Conservation (phyloP, 2,113 vertebrate species). For the Oryctolagus cuniculus region mOryCun1.1 NC_091449.1:37015001-37015500, state of each 20-base stretch:
- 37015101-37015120: neutral
- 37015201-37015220: neutral
- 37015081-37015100: neutral
- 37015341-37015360: neutral
- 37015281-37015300: neutral
- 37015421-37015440: neutral
- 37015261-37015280: conserved; percentile 33
- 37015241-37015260: neutral
- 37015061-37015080: neutral
- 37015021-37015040: neutral
- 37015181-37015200: neutral
- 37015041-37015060: neutral
- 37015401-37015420: neutral
- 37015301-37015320: neutral
- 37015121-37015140: neutral
- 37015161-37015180: neutral
- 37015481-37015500: neutral
- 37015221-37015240: neutral
- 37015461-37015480: neutral
- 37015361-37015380: neutral
- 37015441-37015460: neutral
- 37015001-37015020: conserved; percentile 15
- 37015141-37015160: neutral
- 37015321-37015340: neutral
- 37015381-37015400: neutral